Evolutionary conservation across 2,113 vertebrate genomes (phyloP).

Genomic region (Pygoscelis adeliae): DNA sequence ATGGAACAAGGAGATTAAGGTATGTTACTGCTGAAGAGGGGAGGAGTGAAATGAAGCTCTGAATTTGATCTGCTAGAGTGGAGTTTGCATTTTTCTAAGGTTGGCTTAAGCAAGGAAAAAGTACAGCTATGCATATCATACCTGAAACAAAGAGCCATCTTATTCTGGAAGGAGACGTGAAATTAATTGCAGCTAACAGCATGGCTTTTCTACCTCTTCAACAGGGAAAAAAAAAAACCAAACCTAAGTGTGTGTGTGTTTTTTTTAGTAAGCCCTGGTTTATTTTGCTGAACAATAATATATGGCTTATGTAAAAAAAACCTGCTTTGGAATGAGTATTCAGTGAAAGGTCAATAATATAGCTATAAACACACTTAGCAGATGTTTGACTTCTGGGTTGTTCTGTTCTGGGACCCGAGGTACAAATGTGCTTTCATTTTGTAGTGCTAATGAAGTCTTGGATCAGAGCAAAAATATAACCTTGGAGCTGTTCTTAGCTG

Average conservation of each 20-base stretch:
- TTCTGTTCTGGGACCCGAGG: background rate
- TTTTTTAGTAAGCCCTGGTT: background rate
- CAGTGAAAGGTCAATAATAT: background rate
- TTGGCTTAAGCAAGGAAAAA: background rate
- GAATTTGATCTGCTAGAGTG: background rate
- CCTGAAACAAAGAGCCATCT: background rate
- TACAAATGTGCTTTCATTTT: background rate
- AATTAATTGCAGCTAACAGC: background rate
- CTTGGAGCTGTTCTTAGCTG: slow-evolving; percentile 2
- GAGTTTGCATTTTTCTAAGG: background rate
- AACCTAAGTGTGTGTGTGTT: too few species aligned
- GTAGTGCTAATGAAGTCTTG: background rate
- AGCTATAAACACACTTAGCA: background rate
- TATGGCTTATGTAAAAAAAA: background rate
- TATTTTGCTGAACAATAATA: background rate
- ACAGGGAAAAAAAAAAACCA: too few species aligned
- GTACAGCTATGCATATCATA: background rate
- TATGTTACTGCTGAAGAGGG: background rate
- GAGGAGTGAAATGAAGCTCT: background rate
- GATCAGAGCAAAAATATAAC: background rate
- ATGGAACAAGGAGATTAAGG: background rate
- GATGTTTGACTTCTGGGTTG: background rate
- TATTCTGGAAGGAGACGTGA: background rate
- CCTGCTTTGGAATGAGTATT: background rate
- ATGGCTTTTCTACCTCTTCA: background rate